Conservation (phyloP, 1,140 invertebrate genomes). For the Conus ventricosus region DNA sequence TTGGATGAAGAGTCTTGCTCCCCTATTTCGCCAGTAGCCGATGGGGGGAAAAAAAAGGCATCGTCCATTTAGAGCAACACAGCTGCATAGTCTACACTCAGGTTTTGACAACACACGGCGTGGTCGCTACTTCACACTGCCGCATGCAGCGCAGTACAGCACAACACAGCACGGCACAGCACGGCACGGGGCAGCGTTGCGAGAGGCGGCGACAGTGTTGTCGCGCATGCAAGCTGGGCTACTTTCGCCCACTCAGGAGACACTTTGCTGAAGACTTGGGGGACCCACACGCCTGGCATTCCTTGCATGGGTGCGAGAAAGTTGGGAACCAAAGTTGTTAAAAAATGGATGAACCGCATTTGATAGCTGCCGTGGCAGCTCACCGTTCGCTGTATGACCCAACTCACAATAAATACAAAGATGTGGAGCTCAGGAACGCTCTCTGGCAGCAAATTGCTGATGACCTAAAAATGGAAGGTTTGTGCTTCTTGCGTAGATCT, state of each 20-base stretch:
- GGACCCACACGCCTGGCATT: not conserved
- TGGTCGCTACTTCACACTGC: not conserved
- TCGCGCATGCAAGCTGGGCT: not conserved
- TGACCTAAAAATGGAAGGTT: conserved; percentile 26
- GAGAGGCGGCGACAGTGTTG: conserved; percentile 3
- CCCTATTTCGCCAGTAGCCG: too few relatives aligned
- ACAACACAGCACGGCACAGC: not conserved
- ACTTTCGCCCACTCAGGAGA: conserved; percentile 24
- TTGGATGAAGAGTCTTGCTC: too few relatives aligned
- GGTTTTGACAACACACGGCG: not conserved
- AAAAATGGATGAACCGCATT: conserved; percentile 15
- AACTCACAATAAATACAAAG: conserved; percentile 18
- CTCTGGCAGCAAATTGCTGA: conserved; percentile 21
- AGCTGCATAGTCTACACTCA: not conserved
- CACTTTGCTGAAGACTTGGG: not conserved
- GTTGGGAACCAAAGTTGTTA: not conserved
- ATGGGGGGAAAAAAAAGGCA: too few relatives aligned
- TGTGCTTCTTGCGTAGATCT: not conserved
- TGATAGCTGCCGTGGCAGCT: conserved; percentile 20
- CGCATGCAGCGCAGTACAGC: not conserved
- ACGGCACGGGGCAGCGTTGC: not conserved
- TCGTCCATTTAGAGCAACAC: not conserved
- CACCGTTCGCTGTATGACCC: conserved; percentile 19
- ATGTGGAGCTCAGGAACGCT: conserved; percentile 13
- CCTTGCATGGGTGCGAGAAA: not conserved